phyloP scores from a whole-genome alignment of 2,888 invertebrate genomes.

The Eugnorisma glareosa region DNA sequence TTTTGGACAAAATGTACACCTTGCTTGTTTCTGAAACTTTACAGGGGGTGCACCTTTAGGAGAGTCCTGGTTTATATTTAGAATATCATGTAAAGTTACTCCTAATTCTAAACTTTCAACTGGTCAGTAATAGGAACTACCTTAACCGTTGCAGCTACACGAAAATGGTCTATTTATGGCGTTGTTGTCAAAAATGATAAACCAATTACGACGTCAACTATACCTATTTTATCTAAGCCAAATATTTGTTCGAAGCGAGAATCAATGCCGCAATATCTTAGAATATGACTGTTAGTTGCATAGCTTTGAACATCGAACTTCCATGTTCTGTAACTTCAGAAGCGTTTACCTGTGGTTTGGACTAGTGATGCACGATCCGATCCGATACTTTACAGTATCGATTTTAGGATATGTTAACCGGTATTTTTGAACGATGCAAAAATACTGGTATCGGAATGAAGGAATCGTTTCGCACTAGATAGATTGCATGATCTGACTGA shows the following conservation, averaged over 20 bases:
- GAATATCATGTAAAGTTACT: too few relatives aligned
- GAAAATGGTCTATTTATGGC: too few relatives aligned
- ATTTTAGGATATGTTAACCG: neutral
- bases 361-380: neutral
- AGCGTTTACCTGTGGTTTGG: neutral
- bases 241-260: constrained; percentile 7
- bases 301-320: neutral
- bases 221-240: neutral
- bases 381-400: neutral
- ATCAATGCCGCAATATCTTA: neutral
- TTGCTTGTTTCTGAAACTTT: too few relatives aligned
- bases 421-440: neutral
- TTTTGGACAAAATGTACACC: too few relatives aligned
- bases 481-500: too few relatives aligned
- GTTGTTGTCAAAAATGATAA: neutral
- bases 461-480: too few relatives aligned
- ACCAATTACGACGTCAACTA: neutral
- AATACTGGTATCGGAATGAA: too few relatives aligned
- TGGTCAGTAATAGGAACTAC: too few relatives aligned
- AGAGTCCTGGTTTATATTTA: too few relatives aligned
- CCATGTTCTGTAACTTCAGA: neutral
- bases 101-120: too few relatives aligned
- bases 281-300: neutral
- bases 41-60: too few relatives aligned
- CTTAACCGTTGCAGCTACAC: too few relatives aligned